phyloP scores from a whole-genome alignment of 2,797 vertebrate species.

The Discoglossus pictus region DNA sequence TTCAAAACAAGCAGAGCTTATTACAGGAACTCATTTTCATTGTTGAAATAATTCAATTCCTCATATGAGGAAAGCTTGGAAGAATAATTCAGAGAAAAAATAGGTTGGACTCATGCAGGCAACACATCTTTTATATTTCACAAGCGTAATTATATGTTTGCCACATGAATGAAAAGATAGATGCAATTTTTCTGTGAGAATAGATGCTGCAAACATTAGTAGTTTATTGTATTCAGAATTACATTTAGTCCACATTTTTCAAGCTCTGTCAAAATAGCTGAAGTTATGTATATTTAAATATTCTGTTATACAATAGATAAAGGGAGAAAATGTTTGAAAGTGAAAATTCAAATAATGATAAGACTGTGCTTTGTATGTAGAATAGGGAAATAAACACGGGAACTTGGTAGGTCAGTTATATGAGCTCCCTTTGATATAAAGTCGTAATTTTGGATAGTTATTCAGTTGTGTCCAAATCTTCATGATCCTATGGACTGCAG shows the following conservation, averaged over 20 bases:
- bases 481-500: no score
- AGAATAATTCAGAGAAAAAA: constrained; percentile 20
- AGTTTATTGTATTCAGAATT: constrained; percentile 30
- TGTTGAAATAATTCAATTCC: neutral
- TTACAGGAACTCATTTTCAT: neutral
- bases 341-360: no score
- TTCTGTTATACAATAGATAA: constrained; percentile 6
- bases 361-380: no score
- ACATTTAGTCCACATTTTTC: constrained; percentile 27
- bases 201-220: constrained; percentile 35
- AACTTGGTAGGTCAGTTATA: no score
- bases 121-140: constrained; percentile 35
- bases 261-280: constrained; percentile 1
- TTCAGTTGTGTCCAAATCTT: no score
- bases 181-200: constrained; percentile 16
- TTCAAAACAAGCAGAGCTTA: neutral
- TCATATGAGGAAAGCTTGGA: neutral
- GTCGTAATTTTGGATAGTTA: no score
- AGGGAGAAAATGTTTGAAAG: no score
- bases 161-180: constrained; percentile 35
- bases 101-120: constrained; percentile 18
- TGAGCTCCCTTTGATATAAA: no score
- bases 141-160: constrained; percentile 39
- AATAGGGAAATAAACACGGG: no score
- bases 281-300: constrained; percentile 33